Conservation (phyloP, 2,797 vertebrate genomes). For the Champsocephalus gunnari region DNA sequence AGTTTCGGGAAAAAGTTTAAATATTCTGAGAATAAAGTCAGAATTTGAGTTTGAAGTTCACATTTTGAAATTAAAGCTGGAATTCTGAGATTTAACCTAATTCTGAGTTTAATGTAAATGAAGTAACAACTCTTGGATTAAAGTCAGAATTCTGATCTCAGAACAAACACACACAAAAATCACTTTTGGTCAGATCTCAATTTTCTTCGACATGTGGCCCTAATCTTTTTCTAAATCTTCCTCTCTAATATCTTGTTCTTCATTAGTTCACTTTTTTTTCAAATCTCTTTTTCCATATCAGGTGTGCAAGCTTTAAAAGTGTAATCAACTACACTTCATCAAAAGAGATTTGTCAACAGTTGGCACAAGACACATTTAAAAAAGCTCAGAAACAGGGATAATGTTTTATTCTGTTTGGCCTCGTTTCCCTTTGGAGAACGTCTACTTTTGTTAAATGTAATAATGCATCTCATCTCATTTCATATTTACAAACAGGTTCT, state of each 20-base stretch:
- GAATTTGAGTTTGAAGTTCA: no score
- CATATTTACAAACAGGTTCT: slow-evolving; percentile 63
- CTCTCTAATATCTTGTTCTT: not conserved
- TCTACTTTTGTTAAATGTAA: slow-evolving; percentile 47
- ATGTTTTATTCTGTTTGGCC: slow-evolving; percentile 46
- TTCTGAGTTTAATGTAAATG: no score
- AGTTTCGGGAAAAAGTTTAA: no score
- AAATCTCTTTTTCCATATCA: not conserved
- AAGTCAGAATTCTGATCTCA: no score
- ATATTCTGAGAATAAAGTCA: no score
- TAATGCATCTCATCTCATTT: slow-evolving; percentile 58
- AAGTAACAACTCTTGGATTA: no score
- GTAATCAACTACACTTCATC: slow-evolving; percentile 35
- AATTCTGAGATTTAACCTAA: no score
- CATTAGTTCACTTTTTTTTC: slow-evolving; percentile 35
- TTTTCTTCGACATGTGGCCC: no score
- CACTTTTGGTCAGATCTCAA: no score
- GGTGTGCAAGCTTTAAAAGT: not conserved
- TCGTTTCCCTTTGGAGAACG: slow-evolving; percentile 22
- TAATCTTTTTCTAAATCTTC: no score
- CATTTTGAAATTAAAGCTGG: no score
- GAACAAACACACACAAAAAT: no score
- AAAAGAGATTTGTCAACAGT: slow-evolving; percentile 33
- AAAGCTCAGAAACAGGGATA: slow-evolving; percentile 8
- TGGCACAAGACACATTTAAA: slow-evolving; percentile 15